Evolutionary conservation across 2,797 vertebrate species (phyloP).

Genomic region (Sebastes variabilis): DNA sequence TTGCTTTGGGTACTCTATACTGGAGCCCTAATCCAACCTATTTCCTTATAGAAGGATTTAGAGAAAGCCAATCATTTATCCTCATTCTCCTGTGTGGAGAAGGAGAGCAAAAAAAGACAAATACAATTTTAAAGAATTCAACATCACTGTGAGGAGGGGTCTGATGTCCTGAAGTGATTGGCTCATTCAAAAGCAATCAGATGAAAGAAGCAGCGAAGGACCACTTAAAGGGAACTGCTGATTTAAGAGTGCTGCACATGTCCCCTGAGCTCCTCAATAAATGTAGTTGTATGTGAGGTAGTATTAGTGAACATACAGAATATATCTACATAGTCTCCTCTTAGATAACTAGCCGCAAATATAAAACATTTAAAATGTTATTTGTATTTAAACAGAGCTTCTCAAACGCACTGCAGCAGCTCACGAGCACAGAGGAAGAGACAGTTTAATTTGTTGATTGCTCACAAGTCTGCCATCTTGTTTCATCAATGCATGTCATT

Average conservation of each 20-base stretch:
- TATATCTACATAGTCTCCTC: not conserved
- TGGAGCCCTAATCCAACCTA: not conserved
- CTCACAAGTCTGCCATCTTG: slow-evolving; percentile 11
- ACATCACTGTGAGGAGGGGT: slow-evolving; percentile 53
- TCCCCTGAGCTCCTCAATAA: slow-evolving; percentile 28
- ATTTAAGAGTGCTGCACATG: slow-evolving; percentile 75
- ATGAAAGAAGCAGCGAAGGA: slow-evolving; percentile 67
- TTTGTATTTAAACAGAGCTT: slow-evolving; percentile 21
- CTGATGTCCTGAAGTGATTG: slow-evolving; percentile 83
- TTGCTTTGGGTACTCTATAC: not conserved
- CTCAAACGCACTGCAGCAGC: not conserved
- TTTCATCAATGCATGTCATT: slow-evolving; percentile 53
- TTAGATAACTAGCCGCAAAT: slow-evolving; percentile 16
- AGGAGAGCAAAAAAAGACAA: slow-evolving; percentile 17
- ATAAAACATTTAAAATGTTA: slow-evolving; percentile 19
- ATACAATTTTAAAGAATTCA: slow-evolving; percentile 46
- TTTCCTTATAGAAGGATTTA: not conserved
- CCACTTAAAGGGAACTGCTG: slow-evolving; percentile 73
- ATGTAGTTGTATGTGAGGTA: slow-evolving; percentile 27
- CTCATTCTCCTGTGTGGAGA: slow-evolving; percentile 31
- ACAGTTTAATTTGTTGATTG: slow-evolving; percentile 51
- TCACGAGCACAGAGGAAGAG: not conserved
- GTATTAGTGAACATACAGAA: slow-evolving; percentile 15
- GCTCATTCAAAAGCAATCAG: slow-evolving; percentile 82
- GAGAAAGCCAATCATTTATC: not conserved